Base-by-base conservation (phyloP, 1,140 invertebrate species). In the Drusus annulatus region DNA sequence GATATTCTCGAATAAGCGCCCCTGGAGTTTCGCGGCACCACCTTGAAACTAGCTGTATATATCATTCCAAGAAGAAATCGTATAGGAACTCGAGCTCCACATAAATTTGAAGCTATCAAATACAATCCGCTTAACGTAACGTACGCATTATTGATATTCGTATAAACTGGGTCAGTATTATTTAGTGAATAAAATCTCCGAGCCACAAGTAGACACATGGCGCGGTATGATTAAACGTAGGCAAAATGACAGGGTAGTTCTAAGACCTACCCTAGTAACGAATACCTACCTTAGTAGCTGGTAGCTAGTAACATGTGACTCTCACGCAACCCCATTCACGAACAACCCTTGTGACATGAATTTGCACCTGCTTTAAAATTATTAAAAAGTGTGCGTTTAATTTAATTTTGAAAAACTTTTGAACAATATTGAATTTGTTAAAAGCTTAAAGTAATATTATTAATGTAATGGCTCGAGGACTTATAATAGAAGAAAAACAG, bases 301-400 rank as follows among this genome's bases (percentile, higher is more conserved):
- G 19, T 54, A 56, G 23, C 25, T 63, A n/a, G 1, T n/a, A n/a
- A n/a, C 31, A 17, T 68, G 63, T 45, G 63, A 17, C 10, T 63
- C 28, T n/a, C 65, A 69, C 65, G 65, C 65, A 69, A 69, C 31
- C 36, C 21, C 7, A 51, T 69, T 45, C 65, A 69, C 36, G 65
- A 51, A 69, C 31, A 17, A 50, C 36, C 65, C 28, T 16, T 25
- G 25, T n/a, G 25, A 63, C 21, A 25, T 10, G 21, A 63, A 63
- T 45, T 45, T 45, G 3, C 17, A 60, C 56, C 13, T 60, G 23
- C 19, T 17, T 13, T 21, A 60, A 60, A 17, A 23, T 7, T 10
- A 60, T 23, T 23, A 21, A 23, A 23, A 60, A 23, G 3, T 17
- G 8, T 60, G 17, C 19, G 10, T 60, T 60, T 60, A 60, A 60